These are phyloP conservation scores for Ibycter americanus DNA, from an alignment of 2,797 vertebrate genomes.

Conservation along the genomic window DNA sequence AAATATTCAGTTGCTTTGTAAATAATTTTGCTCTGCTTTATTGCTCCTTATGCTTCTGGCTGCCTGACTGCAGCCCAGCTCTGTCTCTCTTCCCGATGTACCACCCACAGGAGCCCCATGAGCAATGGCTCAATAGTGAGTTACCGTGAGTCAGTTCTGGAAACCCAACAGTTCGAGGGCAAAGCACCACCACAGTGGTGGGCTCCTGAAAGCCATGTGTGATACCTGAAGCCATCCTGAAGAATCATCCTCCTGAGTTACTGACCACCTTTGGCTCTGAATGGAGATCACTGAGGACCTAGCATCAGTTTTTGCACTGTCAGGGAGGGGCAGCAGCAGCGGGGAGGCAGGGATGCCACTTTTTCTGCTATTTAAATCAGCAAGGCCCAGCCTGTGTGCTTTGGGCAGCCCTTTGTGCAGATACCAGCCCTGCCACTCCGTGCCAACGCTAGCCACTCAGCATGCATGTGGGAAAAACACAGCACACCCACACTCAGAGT, in stretches of 20 bases:
- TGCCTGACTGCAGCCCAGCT: not conserved
- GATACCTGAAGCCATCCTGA: not conserved
- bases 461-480: slow-evolving; percentile 5
- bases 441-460: rapidly evolving
- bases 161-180: not conserved
- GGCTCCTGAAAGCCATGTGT: not conserved
- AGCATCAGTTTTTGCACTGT: not conserved
- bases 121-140: not conserved
- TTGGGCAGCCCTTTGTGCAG: not conserved
- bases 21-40: not conserved
- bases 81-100: not conserved
- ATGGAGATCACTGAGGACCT: not conserved
- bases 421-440: not conserved
- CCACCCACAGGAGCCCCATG: not conserved
- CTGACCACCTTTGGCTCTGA: not conserved
- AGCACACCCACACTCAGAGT: not conserved
- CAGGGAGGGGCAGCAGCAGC: not conserved
- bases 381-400: not conserved
- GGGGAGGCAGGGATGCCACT: rapidly evolving
- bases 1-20: slow-evolving; percentile 3
- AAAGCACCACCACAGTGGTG: not conserved
- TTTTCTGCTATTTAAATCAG: not conserved
- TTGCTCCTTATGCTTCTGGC: not conserved
- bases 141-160: not conserved
- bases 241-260: not conserved